These are phyloP conservation scores for Cosmorhoe ocellata DNA, from an alignment of 2,888 invertebrate genomes.

Conservation along the genomic window DNA sequence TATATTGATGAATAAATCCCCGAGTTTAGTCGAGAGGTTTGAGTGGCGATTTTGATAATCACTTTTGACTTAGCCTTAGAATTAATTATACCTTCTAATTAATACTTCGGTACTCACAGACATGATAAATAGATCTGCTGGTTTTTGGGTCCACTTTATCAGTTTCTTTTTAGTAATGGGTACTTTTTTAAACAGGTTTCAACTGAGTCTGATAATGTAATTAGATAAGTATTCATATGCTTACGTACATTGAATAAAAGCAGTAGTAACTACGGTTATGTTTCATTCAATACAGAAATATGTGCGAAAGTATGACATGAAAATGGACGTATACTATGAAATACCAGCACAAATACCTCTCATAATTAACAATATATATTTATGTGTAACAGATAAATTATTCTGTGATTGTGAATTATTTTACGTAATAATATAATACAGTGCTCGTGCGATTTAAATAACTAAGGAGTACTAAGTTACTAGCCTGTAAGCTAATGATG, in stretches of 20 bases:
- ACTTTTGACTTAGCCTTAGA: constrained; percentile 1
- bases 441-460: constrained; percentile 35
- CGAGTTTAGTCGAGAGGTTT: constrained; percentile 1
- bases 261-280: constrained; percentile 29
- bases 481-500: constrained; percentile 92
- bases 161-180: background rate
- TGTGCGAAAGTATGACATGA: constrained; percentile 35
- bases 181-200: background rate
- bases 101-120: background rate
- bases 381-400: constrained; percentile 23
- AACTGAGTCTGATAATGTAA: constrained; percentile 8
- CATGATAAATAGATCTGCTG: background rate
- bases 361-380: constrained; percentile 15
- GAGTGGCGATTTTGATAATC: constrained; percentile 1
- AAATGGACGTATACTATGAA: constrained; percentile 33
- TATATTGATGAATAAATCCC: constrained; percentile 5
- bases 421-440: constrained; percentile 30
- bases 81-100: constrained; percentile 2
- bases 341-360: constrained; percentile 30
- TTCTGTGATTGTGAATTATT: constrained; percentile 24
- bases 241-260: constrained; percentile 21
- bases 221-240: constrained; percentile 13
- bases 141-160: background rate
- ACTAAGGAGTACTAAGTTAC: constrained; percentile 41
- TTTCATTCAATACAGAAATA: constrained; percentile 27